Percentiles rank a stretch among this genome's conserved stretches.
These are phyloP conservation scores for Hymenopus coronatus DNA, from an alignment of 2,888 invertebrate species.

Conservation along the genomic window DNA sequence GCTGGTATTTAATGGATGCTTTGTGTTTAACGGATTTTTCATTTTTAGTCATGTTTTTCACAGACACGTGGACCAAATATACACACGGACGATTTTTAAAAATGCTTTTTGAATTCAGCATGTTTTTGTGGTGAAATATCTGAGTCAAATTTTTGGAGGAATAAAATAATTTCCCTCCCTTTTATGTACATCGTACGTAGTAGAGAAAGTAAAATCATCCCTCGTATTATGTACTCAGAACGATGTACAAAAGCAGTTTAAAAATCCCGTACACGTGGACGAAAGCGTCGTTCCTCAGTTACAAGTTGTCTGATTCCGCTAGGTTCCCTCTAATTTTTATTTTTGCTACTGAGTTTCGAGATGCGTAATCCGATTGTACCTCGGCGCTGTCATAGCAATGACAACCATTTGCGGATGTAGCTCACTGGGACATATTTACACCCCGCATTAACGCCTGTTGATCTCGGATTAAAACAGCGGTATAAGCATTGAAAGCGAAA, in stretches of 20 bases:
- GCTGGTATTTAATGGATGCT: too few species aligned
- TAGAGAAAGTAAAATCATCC: too few species aligned
- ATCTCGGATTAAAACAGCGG: neutral
- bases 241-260: neutral
- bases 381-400: neutral
- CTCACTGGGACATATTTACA: constrained; percentile 8
- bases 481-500: neutral
- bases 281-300: neutral
- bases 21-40: too few species aligned
- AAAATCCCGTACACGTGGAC: neutral
- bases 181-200: too few species aligned
- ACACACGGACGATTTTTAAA: too few species aligned
- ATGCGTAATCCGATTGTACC: neutral
- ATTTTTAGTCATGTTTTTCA: too few species aligned
- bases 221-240: too few species aligned
- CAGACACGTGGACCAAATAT: too few species aligned
- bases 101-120: too few species aligned
- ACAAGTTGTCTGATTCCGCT: neutral
- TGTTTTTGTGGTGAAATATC: too few species aligned
- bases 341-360: neutral
- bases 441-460: neutral
- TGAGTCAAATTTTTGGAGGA: too few species aligned
- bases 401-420: neutral
- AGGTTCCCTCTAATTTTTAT: neutral
- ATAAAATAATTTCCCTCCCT: too few species aligned